A percentile compares a stretch with the other conserved stretches of the same genome.
These are phyloP conservation scores for Corythaeola cristata DNA, from an alignment of 2,113 vertebrate species.

Conservation along the genomic window DNA sequence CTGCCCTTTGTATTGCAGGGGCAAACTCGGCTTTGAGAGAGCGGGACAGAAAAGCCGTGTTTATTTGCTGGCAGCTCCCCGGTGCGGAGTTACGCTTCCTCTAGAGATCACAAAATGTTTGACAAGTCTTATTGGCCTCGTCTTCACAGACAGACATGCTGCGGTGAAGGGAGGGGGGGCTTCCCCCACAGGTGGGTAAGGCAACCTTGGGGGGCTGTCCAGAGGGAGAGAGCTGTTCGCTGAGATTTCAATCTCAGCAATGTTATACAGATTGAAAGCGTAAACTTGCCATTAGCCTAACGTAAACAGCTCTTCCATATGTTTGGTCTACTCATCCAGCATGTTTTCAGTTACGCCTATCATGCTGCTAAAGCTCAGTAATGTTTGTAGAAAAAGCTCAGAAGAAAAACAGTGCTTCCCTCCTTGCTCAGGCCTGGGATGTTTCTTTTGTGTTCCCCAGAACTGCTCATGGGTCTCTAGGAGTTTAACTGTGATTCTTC, in stretches of 20 bases:
- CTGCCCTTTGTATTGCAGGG: background rate
- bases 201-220: background rate
- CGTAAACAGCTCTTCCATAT: background rate
- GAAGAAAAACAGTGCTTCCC: background rate
- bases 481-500: background rate
- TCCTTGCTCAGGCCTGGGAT: background rate
- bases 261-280: background rate
- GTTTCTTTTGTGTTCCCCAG: background rate
- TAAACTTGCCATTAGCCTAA: background rate
- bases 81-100: background rate
- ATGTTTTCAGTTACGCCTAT: background rate
- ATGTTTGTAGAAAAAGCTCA: background rate
- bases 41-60: background rate
- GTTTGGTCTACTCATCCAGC: background rate
- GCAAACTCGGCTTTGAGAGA: background rate
- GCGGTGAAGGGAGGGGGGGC: background rate
- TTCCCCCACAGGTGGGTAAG: background rate
- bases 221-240: background rate
- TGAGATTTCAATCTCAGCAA: background rate
- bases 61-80: background rate
- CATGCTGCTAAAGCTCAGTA: background rate
- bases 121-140: background rate
- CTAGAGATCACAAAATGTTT: background rate
- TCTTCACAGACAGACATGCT: background rate
- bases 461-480: background rate